phyloP scores from a whole-genome alignment of 92 coral and sea anemone species.

The Porites rus region DNA sequence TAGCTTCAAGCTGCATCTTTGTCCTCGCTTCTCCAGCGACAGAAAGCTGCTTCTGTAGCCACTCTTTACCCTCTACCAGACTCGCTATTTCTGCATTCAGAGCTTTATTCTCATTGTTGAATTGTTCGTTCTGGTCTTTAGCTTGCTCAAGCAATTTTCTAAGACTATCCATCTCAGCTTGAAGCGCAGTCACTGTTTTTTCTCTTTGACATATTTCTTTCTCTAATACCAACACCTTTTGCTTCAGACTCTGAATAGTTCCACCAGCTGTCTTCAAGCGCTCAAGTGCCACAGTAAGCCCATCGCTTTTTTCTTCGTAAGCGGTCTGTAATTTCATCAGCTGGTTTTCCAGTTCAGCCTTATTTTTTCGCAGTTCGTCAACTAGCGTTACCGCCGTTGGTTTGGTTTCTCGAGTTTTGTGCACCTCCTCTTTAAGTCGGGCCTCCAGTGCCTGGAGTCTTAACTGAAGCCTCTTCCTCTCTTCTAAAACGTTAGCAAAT shows the following conservation, averaged over 20 bases:
- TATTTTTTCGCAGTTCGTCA: slow-evolving; percentile 54
- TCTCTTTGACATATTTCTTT: slow-evolving; percentile 56
- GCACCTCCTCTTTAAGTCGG: slow-evolving; percentile 52
- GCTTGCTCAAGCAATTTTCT: slow-evolving; percentile 52
- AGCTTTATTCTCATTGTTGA: slow-evolving; percentile 52
- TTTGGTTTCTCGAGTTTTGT: slow-evolving; percentile 34
- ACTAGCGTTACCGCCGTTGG: slow-evolving; percentile 17
- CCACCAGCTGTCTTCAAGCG: slow-evolving; percentile 70
- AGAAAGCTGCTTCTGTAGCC: slow-evolving; percentile 79
- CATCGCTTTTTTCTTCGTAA: slow-evolving; percentile 60
- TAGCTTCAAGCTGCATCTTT: slow-evolving; percentile 77
- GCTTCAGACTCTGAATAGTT: slow-evolving; percentile 63
- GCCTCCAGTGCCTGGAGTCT: slow-evolving; percentile 62
- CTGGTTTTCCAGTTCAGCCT: slow-evolving; percentile 60
- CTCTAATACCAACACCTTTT: slow-evolving; percentile 54
- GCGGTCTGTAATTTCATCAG: slow-evolving; percentile 55
- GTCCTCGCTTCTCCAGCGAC: slow-evolving; percentile 76
- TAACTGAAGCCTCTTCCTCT: slow-evolving; percentile 68
- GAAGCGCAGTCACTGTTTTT: slow-evolving; percentile 37
- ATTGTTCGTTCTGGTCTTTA: slow-evolving; percentile 51
- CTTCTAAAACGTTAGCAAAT: slow-evolving; percentile 66
- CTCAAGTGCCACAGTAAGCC: slow-evolving; percentile 75
- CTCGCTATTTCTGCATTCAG: slow-evolving; percentile 72
- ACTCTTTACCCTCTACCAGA: slow-evolving; percentile 71
- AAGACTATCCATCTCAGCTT: slow-evolving; percentile 61